Percentiles rank a stretch among this genome's conserved stretches.
Evolutionary conservation across 1,140 invertebrate genomes (phyloP).

Genomic region (Rhyzopertha dominica): DNA sequence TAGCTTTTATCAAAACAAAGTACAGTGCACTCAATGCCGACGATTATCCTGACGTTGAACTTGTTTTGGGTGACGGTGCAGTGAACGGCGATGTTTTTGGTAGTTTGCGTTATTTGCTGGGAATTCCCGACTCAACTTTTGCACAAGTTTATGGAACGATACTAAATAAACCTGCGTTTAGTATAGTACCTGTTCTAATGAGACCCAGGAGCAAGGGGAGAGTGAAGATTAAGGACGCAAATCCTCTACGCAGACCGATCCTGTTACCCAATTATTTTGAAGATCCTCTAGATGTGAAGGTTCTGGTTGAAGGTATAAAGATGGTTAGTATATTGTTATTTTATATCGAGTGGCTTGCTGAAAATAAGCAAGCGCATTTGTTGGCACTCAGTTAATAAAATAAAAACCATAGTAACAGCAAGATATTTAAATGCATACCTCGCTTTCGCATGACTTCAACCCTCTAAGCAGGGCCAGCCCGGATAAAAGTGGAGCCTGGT

Average conservation of each 20-base stretch:
- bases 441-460: no score
- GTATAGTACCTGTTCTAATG: constrained; percentile 65
- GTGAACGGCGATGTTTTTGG: constrained; percentile 68
- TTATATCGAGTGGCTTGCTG: no score
- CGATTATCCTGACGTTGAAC: constrained; percentile 68
- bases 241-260: constrained; percentile 68
- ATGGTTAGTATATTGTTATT: constrained; percentile 58
- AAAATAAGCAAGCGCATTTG: no score
- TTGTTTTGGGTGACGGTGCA: constrained; percentile 68
- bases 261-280: constrained; percentile 76
- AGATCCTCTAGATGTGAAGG: constrained; percentile 58
- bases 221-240: constrained; percentile 57
- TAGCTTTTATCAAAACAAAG: constrained; percentile 61
- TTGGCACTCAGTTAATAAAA: no score
- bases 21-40: constrained; percentile 35
- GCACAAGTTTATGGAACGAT: constrained; percentile 52
- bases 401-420: no score
- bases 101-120: constrained; percentile 56
- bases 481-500: no score
- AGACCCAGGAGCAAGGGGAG: constrained; percentile 70
- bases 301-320: constrained; percentile 68
- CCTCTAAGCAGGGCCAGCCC: no score
- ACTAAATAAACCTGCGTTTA: constrained; percentile 51
- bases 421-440: no score
- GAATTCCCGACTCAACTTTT: constrained; percentile 59